phyloP scores from a whole-genome alignment of 1,140 invertebrate genomes.

The Bombus impatiens region DNA sequence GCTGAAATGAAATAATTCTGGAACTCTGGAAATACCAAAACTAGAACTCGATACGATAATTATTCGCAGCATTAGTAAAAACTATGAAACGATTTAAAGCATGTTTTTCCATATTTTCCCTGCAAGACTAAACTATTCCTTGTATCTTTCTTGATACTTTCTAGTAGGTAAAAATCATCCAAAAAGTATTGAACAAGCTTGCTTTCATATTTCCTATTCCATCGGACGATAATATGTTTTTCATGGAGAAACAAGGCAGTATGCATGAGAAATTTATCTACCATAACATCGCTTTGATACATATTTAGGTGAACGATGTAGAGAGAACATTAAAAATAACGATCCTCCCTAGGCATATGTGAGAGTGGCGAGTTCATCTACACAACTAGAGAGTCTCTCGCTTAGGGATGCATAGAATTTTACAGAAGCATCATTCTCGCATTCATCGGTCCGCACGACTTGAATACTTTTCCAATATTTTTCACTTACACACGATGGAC shows the following conservation, averaged over 20 bases:
- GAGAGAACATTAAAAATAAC: background rate
- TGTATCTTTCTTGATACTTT: too few relatives aligned
- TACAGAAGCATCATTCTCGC: constrained; percentile 40
- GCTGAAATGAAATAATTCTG: too few relatives aligned
- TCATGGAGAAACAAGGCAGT: background rate
- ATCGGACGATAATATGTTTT: background rate
- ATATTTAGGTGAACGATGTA: background rate
- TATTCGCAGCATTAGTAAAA: too few relatives aligned
- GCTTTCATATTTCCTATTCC: background rate
- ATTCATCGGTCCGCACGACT: constrained; percentile 24
- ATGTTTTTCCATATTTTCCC: too few relatives aligned
- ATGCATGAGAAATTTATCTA: background rate
- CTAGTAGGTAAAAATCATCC: too few relatives aligned
- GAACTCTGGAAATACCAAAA: too few relatives aligned
- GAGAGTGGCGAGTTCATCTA: background rate
- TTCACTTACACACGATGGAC: background rate
- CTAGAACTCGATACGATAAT: too few relatives aligned
- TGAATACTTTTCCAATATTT: constrained; percentile 49
- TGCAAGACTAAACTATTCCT: too few relatives aligned
- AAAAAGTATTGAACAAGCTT: background rate
- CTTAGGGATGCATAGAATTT: constrained; percentile 57
- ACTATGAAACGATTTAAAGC: too few relatives aligned
- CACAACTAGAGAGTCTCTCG: background rate
- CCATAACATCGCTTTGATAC: background rate
- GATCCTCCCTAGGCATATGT: background rate